Conservation (phyloP, 2,113 vertebrate species). For the chimpanzee (Pan troglodytes) region NHGRI_mPanTro3-v2.1_pri NC_072402.2:92122501-92123000, state of each 20-base stretch:
- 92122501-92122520: not conserved
- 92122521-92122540: not conserved
- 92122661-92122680: not conserved
- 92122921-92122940: not conserved
- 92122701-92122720: not conserved
- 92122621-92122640: not conserved
- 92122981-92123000: not conserved
- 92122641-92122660: not conserved
- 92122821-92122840: not conserved
- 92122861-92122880: not conserved
- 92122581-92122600: not conserved
- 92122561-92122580: not conserved
- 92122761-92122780: not conserved
- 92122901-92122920: not conserved
- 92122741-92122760: not conserved
- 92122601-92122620: not conserved
- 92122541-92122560: not conserved
- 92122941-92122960: not conserved
- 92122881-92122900: not conserved
- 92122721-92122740: not conserved
- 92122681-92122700: no score
- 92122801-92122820: not conserved
- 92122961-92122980: not conserved
- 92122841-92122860: not conserved
- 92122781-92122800: not conserved